A percentile compares a stretch with the other conserved stretches of the same genome.
Conservation (phyloP, 2,797 vertebrate genomes). For the Liparis tanakae region DNA sequence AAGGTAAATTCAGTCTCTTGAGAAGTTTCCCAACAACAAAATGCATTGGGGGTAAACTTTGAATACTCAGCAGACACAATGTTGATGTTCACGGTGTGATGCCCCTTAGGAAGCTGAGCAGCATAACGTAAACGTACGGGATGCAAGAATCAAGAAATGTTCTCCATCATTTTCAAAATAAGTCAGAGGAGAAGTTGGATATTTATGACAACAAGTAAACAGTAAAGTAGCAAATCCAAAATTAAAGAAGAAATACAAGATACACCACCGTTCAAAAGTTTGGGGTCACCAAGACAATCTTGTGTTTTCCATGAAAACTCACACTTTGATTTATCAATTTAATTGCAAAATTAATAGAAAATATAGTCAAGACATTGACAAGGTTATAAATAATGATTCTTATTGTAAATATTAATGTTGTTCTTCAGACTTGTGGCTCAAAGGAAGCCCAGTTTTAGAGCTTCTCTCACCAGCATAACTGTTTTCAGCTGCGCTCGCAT, state of each 20-base stretch:
- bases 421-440: too few relatives aligned
- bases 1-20: slow-evolving; percentile 82
- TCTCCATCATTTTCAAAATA: background rate
- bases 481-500: too few relatives aligned
- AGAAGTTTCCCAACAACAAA: background rate
- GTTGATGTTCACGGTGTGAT: slow-evolving; percentile 1
- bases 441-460: too few relatives aligned
- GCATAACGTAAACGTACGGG: background rate
- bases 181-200: background rate
- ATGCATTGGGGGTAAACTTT: background rate
- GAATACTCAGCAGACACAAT: background rate
- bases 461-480: too few relatives aligned
- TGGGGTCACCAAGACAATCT: too few relatives aligned
- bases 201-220: background rate
- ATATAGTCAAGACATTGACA: too few relatives aligned
- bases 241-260: background rate
- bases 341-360: too few relatives aligned
- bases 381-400: too few relatives aligned
- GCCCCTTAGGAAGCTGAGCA: background rate
- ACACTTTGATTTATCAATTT: too few relatives aligned
- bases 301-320: too few relatives aligned
- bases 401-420: too few relatives aligned
- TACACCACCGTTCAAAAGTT: too few relatives aligned
- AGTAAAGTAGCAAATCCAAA: background rate
- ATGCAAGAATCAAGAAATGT: background rate